Percentiles rank a stretch among this genome's conserved stretches.
phyloP scores from a whole-genome alignment of 2,113 vertebrate species.

The Podocnemis expansa region DNA sequence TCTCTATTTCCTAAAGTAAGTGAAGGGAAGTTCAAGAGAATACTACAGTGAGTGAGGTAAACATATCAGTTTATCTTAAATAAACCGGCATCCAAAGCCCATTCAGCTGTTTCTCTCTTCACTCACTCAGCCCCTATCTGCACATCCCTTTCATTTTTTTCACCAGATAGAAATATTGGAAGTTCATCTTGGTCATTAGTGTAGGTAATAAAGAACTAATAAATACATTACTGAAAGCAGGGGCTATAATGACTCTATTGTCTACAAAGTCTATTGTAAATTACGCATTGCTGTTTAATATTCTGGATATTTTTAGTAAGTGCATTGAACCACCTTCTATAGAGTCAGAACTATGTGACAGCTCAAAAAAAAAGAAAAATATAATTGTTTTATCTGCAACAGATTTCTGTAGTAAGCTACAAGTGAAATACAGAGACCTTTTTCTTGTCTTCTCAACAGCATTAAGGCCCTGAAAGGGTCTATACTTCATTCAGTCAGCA shows the following conservation, averaged over 20 bases:
- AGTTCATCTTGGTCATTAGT: slow-evolving; percentile 34
- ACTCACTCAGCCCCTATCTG: background rate
- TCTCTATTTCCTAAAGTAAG: background rate
- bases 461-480: slow-evolving; percentile 52
- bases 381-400: slow-evolving; percentile 70
- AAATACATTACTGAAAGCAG: slow-evolving; percentile 65
- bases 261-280: slow-evolving; percentile 64
- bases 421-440: slow-evolving; percentile 40
- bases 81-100: slow-evolving; percentile 23
- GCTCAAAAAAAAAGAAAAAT: slow-evolving; percentile 36
- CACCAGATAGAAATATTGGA: slow-evolving; percentile 12
- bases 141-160: slow-evolving; percentile 2
- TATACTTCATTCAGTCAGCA: slow-evolving; percentile 32
- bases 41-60: background rate
- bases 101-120: background rate
- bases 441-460: slow-evolving; percentile 13
- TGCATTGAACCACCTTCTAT: slow-evolving; percentile 69
- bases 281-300: slow-evolving; percentile 72
- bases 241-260: slow-evolving; percentile 58
- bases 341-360: slow-evolving; percentile 61
- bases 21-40: background rate
- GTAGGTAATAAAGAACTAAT: slow-evolving; percentile 63
- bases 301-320: slow-evolving; percentile 72
- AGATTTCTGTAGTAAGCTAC: slow-evolving; percentile 62
- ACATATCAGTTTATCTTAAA: slow-evolving; percentile 12